phyloP scores from a whole-genome alignment of 2,888 invertebrate species.

The Xanthia togata region DNA sequence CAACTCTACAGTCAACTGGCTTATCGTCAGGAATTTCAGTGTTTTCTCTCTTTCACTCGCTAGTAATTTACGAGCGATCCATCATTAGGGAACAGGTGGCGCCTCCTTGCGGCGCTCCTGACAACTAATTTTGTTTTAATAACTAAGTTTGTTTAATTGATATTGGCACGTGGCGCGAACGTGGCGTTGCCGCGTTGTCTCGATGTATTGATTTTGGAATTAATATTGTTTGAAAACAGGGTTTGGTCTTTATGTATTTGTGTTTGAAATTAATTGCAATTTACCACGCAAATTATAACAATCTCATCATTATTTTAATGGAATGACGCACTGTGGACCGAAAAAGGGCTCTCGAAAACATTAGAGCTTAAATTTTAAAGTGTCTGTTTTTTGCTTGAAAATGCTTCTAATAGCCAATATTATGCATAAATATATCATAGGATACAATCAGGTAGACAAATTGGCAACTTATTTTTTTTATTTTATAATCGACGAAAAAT shows the following conservation, averaged over 20 bases:
- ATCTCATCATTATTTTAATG: background rate
- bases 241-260: background rate
- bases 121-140: slow-evolving; percentile 41
- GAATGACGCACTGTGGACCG: no score
- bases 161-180: slow-evolving; percentile 15
- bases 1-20: slow-evolving; percentile 1
- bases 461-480: no score
- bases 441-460: no score
- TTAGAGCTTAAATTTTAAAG: no score
- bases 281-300: background rate
- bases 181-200: background rate
- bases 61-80: slow-evolving; percentile 45
- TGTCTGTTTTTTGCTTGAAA: no score
- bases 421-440: no score
- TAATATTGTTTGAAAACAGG: background rate
- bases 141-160: slow-evolving; percentile 31
- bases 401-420: no score
- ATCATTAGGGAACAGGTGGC: slow-evolving; percentile 56
- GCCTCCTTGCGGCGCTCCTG: slow-evolving; percentile 30
- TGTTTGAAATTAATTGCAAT: background rate
- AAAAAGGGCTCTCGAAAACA: no score
- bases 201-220: slow-evolving; percentile 11
- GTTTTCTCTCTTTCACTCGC: no score
- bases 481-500: no score
- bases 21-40: slow-evolving; percentile 13